Percentiles rank a stretch among this genome's conserved stretches.
These are phyloP conservation scores for Mobula hypostoma DNA, from an alignment of 2,113 vertebrate genomes.

Conservation along the genomic window DNA sequence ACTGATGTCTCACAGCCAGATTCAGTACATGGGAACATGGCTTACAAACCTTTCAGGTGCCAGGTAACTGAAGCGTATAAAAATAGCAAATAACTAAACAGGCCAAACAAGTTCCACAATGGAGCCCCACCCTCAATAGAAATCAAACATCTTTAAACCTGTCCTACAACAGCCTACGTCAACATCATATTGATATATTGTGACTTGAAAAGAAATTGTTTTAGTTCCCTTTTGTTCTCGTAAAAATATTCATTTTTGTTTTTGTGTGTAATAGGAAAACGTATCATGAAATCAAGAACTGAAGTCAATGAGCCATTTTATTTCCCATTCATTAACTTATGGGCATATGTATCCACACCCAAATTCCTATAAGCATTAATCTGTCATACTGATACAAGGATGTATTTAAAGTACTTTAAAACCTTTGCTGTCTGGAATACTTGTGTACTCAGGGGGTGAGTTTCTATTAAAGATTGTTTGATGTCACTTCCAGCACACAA, in stretches of 20 bases:
- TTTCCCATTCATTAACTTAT: background rate
- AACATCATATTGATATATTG: background rate
- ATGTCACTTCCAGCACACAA: too few species aligned
- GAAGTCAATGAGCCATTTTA: background rate
- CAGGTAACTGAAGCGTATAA: background rate
- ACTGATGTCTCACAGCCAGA: background rate
- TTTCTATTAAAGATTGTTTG: too few species aligned
- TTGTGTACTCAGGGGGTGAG: background rate
- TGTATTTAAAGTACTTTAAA: background rate
- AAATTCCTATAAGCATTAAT: background rate
- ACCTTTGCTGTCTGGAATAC: background rate
- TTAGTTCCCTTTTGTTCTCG: background rate
- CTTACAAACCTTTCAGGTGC: background rate
- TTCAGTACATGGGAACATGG: background rate
- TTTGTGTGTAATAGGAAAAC: background rate
- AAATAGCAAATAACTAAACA: constrained; percentile 8
- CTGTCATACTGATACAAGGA: background rate
- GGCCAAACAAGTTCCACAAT: constrained; percentile 13
- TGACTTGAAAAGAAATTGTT: background rate
- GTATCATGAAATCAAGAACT: background rate
- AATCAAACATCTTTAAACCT: background rate
- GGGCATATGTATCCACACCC: background rate
- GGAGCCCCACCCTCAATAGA: background rate
- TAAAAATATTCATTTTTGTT: background rate
- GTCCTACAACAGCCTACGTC: background rate